Percentiles rank a stretch among this genome's conserved stretches.
phyloP scores from a whole-genome alignment of 2,888 invertebrate genomes.

The Zootermopsis nevadensis region DNA sequence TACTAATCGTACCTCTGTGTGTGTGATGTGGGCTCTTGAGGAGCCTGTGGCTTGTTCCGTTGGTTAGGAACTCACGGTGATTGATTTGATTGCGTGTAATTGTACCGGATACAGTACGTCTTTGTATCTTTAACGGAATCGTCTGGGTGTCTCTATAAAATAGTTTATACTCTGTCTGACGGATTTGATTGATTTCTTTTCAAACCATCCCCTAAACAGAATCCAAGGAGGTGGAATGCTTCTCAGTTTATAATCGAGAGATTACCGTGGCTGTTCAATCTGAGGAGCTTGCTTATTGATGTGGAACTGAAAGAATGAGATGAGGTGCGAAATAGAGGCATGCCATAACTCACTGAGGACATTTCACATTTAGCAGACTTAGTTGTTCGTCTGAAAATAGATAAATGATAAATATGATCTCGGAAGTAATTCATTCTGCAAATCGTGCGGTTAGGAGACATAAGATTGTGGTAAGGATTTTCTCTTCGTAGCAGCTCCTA shows the following conservation, averaged over 20 bases:
- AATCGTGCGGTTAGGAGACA: no score
- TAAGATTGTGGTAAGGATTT: no score
- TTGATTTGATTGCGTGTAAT: background rate
- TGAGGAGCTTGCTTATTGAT: background rate
- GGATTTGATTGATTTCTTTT: constrained; percentile 7
- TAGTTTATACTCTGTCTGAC: background rate
- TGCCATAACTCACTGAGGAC: no score
- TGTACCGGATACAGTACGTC: background rate
- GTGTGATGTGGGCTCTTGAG: no score
- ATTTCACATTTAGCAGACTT: no score
- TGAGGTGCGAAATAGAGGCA: background rate
- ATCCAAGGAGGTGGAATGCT: constrained; percentile 6
- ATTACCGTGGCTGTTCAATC: background rate
- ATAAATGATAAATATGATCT: no score
- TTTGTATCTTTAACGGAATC: no score
- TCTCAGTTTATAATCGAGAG: background rate
- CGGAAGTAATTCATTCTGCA: no score
- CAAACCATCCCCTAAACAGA: background rate
- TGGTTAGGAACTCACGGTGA: background rate
- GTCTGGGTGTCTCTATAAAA: background rate
- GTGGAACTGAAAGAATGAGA: background rate
- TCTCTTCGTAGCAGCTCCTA: no score
- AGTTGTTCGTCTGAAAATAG: no score
- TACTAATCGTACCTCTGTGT: no score
- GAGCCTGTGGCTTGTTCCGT: no score